phyloP scores from a whole-genome alignment of 2,888 invertebrate species.

The Orthosia cruda region DNA sequence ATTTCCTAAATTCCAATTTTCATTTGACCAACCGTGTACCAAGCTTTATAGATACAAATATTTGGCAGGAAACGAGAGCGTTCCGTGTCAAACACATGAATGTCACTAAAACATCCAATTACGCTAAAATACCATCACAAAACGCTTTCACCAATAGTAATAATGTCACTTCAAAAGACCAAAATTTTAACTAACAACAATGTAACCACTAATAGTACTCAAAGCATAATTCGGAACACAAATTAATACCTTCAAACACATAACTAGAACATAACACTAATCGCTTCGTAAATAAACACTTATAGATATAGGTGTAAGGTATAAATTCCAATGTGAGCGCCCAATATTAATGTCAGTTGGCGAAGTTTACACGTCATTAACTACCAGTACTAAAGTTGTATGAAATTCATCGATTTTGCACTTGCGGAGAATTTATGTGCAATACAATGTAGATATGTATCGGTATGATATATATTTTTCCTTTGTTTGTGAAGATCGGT shows the following conservation, averaged over 20 bases:
- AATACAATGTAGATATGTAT: slow-evolving; percentile 62
- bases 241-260: slow-evolving; percentile 23
- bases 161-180: not conserved
- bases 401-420: slow-evolving; percentile 69
- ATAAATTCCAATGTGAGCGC: slow-evolving; percentile 40
- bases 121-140: not conserved
- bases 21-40: no score
- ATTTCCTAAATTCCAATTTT: no score
- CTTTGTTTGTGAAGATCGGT: slow-evolving; percentile 56
- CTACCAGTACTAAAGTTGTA: slow-evolving; percentile 69
- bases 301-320: not conserved
- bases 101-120: not conserved
- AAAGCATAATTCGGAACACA: slow-evolving; percentile 25
- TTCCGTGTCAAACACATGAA: not conserved
- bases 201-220: slow-evolving; percentile 18
- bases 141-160: not conserved
- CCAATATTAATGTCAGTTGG: slow-evolving; percentile 77
- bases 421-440: slow-evolving; percentile 66
- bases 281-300: slow-evolving; percentile 18
- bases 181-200: not conserved
- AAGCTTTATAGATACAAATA: not conserved
- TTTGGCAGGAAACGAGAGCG: not conserved
- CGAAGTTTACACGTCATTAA: slow-evolving; percentile 80
- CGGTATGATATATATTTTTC: slow-evolving; percentile 63
- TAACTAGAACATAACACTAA: slow-evolving; percentile 34